A percentile compares a stretch with the other conserved stretches of the same genome.
These are phyloP conservation scores for Epistrophe grossulariae DNA, from an alignment of 2,888 invertebrate genomes.

Conservation along the genomic window DNA sequence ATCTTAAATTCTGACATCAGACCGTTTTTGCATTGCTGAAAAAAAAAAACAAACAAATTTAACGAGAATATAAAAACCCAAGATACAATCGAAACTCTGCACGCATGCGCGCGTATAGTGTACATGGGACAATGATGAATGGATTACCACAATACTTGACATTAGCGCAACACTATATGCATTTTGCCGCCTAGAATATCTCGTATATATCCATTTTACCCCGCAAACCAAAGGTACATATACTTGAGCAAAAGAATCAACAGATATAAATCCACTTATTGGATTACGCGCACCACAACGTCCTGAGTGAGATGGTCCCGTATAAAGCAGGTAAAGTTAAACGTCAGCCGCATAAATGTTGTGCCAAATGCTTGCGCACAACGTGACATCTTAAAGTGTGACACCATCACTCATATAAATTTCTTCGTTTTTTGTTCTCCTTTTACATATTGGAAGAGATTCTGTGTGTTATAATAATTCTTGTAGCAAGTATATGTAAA, in stretches of 20 bases:
- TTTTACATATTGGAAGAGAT: slow-evolving; percentile 25
- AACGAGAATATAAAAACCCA: slow-evolving; percentile 2
- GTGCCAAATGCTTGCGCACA: slow-evolving; percentile 19
- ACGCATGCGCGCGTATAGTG: slow-evolving; percentile 62
- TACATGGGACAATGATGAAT: slow-evolving; percentile 72
- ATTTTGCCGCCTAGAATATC: slow-evolving; percentile 66
- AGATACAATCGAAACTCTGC: slow-evolving; percentile 51
- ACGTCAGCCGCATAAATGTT: slow-evolving; percentile 8
- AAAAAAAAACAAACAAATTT: slow-evolving; percentile 1
- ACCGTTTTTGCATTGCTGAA: slow-evolving; percentile 51
- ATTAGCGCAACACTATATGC: slow-evolving; percentile 56
- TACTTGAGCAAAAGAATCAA: background rate
- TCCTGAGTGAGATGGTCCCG: slow-evolving; percentile 37
- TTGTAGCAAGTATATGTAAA: background rate
- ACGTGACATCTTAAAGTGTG: slow-evolving; percentile 61
- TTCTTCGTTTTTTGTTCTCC: background rate
- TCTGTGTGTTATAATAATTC: slow-evolving; percentile 3
- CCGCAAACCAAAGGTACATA: background rate
- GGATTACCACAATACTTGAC: slow-evolving; percentile 58
- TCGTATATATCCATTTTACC: background rate
- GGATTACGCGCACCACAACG: slow-evolving; percentile 47
- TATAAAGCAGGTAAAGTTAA: slow-evolving; percentile 29
- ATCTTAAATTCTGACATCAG: slow-evolving; percentile 65
- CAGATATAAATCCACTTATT: slow-evolving; percentile 10
- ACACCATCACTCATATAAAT: slow-evolving; percentile 64